A percentile compares a stretch with the other conserved stretches of the same genome.
phyloP scores from a whole-genome alignment of 1,140 invertebrate genomes.

The Eubasilissa regina region DNA sequence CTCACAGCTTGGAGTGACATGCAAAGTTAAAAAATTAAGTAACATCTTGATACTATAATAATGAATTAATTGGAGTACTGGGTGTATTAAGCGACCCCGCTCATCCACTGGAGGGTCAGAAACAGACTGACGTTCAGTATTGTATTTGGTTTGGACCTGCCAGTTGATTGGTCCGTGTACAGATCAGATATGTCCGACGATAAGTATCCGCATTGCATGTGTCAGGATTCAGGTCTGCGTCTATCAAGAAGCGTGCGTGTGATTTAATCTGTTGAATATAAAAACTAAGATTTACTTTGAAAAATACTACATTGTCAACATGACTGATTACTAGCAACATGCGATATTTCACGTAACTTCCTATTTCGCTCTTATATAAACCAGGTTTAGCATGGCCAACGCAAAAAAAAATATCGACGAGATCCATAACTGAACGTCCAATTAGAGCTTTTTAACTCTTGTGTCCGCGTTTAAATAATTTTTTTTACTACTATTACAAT shows the following conservation, averaged over 20 bases:
- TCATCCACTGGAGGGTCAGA: too few relatives aligned
- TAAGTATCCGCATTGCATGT: slow-evolving; percentile 22
- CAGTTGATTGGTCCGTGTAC: not conserved
- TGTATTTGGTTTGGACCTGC: not conserved
- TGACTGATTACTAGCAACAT: slow-evolving; percentile 7
- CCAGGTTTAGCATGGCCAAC: too few relatives aligned
- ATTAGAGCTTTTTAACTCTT: not conserved
- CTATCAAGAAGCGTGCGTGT: slow-evolving; percentile 22
- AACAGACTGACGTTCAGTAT: not conserved
- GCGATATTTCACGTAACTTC: not conserved
- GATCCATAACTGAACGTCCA: not conserved
- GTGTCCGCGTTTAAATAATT: too few relatives aligned
- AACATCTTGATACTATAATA: too few relatives aligned
- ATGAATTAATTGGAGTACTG: too few relatives aligned
- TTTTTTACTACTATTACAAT: too few relatives aligned
- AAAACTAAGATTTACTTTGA: slow-evolving; percentile 9
- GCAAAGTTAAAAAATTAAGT: too few relatives aligned
- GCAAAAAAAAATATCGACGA: not conserved
- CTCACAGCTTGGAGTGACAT: too few relatives aligned
- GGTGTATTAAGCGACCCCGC: too few relatives aligned
- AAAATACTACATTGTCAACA: slow-evolving; percentile 10
- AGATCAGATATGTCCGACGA: slow-evolving; percentile 5
- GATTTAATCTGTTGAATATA: slow-evolving; percentile 6
- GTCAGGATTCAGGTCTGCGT: slow-evolving; percentile 7
- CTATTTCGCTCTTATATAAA: not conserved